Conservation (phyloP, 2,888 invertebrate species). For the Drosophila helvetica region DNA sequence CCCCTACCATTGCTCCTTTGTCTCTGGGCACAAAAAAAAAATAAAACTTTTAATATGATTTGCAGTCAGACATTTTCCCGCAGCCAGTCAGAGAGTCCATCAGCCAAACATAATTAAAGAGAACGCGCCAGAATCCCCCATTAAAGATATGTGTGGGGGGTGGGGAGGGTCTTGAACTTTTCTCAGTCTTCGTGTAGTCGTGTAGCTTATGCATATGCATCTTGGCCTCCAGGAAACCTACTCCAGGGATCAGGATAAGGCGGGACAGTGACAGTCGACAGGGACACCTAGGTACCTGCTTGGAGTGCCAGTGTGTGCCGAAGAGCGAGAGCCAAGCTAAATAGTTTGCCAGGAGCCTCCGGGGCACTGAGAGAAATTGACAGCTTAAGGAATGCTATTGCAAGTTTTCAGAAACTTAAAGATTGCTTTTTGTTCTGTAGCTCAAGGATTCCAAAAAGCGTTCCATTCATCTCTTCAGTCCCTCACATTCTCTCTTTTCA, state of each 20-base stretch:
- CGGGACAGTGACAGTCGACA: neutral
- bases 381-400: neutral
- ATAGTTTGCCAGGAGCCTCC: neutral
- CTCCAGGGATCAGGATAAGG: conserved; percentile 19
- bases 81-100: conserved; percentile 13
- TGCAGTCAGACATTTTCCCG: conserved; percentile 62
- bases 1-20: conserved; percentile 22
- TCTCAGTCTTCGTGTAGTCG: conserved; percentile 37
- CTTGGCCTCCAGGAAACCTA: conserved; percentile 46
- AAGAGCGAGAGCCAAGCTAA: neutral
- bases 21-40: conserved; percentile 44
- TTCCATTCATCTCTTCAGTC: no score
- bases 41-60: conserved; percentile 76
- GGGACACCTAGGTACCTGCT: neutral
- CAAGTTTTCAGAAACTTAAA: neutral
- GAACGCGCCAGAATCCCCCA: conserved; percentile 31
- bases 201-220: conserved; percentile 67
- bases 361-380: neutral
- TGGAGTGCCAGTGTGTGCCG: neutral
- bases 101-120: conserved; percentile 72
- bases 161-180: conserved; percentile 64
- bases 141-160: conserved; percentile 55
- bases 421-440: no score
- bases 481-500: no score
- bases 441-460: no score